phyloP scores from a whole-genome alignment of 1,140 invertebrate species.

The Parasteatoda tepidariorum region DNA sequence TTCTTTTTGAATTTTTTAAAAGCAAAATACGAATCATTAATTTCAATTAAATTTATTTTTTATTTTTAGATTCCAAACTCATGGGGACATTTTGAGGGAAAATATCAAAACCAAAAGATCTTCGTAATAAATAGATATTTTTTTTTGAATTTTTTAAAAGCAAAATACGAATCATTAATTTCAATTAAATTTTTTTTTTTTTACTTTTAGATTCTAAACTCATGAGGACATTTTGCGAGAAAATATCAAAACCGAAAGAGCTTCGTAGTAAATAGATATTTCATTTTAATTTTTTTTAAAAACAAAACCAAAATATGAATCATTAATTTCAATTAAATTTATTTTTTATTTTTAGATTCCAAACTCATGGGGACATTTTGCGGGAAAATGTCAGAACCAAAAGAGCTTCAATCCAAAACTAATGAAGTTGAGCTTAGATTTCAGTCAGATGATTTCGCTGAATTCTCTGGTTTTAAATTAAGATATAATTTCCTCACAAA shows the following conservation, averaged over 20 bases:
- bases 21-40: not conserved
- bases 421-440: constrained; percentile 56
- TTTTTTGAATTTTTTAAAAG: too few species aligned
- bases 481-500: constrained; percentile 40
- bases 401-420: constrained; percentile 52
- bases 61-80: constrained; percentile 28
- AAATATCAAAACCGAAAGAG: too few species aligned
- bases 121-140: too few species aligned
- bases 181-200: too few species aligned
- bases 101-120: constrained; percentile 40
- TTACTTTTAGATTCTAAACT: too few species aligned
- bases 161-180: not conserved
- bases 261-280: too few species aligned
- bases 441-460: constrained; percentile 56
- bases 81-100: constrained; percentile 59
- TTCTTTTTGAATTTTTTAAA: too few species aligned
- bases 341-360: constrained; percentile 25
- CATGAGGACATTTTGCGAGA: too few species aligned
- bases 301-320: too few species aligned
- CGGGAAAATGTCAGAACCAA: constrained; percentile 38
- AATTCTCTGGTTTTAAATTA: constrained; percentile 62
- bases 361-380: constrained; percentile 51
- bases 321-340: not conserved
- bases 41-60: not conserved
- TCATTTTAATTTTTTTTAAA: too few species aligned